Conservation (phyloP, 2,888 invertebrate species). For the Tinea pellionella region DNA sequence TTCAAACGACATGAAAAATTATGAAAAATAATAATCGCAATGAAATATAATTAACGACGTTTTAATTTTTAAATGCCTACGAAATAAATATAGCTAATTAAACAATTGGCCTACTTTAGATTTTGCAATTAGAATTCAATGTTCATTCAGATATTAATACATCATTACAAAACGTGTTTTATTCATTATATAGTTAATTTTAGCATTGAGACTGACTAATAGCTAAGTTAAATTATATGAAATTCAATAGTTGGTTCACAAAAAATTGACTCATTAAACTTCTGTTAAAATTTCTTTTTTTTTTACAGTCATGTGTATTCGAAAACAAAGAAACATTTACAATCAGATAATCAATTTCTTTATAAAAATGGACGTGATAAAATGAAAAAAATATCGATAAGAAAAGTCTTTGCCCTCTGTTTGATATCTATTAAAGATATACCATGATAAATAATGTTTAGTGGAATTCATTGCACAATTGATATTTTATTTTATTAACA, state of each 20-base stretch:
- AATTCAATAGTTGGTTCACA: too few relatives aligned
- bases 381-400: neutral
- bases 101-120: neutral
- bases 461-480: neutral
- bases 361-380: neutral
- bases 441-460: neutral
- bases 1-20: too few relatives aligned
- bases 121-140: neutral
- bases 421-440: neutral
- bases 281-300: too few relatives aligned
- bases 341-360: slow-evolving; percentile 5
- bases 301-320: too few relatives aligned
- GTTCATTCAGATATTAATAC: neutral
- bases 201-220: neutral
- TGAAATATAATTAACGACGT: too few relatives aligned
- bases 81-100: too few relatives aligned
- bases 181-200: neutral
- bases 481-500: neutral
- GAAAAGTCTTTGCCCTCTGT: slow-evolving; percentile 2
- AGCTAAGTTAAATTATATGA: neutral
- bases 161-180: neutral
- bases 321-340: neutral
- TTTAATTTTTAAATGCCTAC: too few relatives aligned
- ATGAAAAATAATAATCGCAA: too few relatives aligned
- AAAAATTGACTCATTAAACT: neutral